These are phyloP conservation scores for Sesia bembeciformis DNA, from an alignment of 2,888 invertebrate genomes.

Conservation along the genomic window DNA sequence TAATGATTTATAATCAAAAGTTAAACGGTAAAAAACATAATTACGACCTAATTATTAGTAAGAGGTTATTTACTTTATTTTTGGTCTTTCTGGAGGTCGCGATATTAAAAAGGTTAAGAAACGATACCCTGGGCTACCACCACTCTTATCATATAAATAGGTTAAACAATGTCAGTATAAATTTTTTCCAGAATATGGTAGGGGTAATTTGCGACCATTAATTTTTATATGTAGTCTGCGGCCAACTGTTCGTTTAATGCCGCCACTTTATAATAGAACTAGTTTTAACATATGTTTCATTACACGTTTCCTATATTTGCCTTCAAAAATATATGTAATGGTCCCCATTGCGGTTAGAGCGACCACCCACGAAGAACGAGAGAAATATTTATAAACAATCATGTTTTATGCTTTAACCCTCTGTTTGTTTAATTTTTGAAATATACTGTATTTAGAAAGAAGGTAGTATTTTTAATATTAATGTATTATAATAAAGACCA, in stretches of 20 bases:
- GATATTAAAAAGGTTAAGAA: no score
- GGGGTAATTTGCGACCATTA: constrained; percentile 8
- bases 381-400: background rate
- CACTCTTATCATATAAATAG: no score
- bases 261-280: background rate
- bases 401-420: background rate
- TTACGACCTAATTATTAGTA: no score
- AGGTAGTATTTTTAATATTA: no score
- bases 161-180: background rate
- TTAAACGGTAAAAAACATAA: no score
- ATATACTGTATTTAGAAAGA: no score
- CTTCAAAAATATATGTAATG: background rate
- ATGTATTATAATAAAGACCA: no score
- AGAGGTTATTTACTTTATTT: no score
- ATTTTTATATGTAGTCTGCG: constrained; percentile 10
- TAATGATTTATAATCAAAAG: no score
- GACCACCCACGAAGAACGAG: background rate
- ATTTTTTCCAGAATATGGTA: constrained; percentile 13
- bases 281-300: background rate
- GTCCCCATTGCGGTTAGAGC: background rate
- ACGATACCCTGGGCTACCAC: no score
- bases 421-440: no score
- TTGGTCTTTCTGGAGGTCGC: no score
- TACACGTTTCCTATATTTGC: background rate
- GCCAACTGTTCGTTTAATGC: background rate